A percentile compares a stretch with the other conserved stretches of the same genome.
Conservation (phyloP, 2,113 vertebrate species). For the Psittacara wagleri region DNA sequence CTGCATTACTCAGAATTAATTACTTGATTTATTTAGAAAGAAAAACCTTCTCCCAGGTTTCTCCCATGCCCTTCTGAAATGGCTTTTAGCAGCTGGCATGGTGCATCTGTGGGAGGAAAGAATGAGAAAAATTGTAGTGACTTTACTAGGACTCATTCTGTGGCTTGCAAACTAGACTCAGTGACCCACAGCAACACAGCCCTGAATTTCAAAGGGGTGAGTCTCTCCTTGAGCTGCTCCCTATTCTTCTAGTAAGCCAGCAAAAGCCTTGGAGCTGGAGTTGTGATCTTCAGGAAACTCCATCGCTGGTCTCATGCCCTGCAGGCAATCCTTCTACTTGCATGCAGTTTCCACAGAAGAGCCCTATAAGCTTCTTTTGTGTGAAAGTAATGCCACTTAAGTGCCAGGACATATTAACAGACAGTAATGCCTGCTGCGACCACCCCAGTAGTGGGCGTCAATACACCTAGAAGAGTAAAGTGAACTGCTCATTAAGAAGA, state of each 20-base stretch:
- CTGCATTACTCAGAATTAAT: constrained; percentile 23
- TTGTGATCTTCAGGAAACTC: constrained; percentile 16
- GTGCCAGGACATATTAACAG: not conserved
- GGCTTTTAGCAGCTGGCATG: not conserved
- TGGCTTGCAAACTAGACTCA: constrained; percentile 27
- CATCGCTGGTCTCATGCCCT: not conserved
- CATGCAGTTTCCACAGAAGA: not conserved
- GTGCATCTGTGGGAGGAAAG: constrained; percentile 52
- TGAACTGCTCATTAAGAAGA: not conserved
- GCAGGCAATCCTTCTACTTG: not conserved
- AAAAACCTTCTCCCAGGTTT: constrained; percentile 16
- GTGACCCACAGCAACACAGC: constrained; percentile 23
- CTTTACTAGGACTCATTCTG: constrained; percentile 36
- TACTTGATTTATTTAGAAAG: constrained; percentile 17
- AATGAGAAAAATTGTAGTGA: constrained; percentile 45
- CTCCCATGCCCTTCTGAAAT: constrained; percentile 31
- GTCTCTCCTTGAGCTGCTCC: not conserved
- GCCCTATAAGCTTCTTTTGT: not conserved
- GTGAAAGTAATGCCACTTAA: not conserved
- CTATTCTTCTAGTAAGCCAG: not conserved
- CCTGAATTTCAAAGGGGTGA: constrained; percentile 48
- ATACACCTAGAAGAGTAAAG: not conserved
- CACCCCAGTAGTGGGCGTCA: not conserved
- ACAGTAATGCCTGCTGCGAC: not conserved
- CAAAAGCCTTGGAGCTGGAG: not conserved